Conservation (phyloP, 2,797 vertebrate species). For the Bufotes viridis region DNA sequence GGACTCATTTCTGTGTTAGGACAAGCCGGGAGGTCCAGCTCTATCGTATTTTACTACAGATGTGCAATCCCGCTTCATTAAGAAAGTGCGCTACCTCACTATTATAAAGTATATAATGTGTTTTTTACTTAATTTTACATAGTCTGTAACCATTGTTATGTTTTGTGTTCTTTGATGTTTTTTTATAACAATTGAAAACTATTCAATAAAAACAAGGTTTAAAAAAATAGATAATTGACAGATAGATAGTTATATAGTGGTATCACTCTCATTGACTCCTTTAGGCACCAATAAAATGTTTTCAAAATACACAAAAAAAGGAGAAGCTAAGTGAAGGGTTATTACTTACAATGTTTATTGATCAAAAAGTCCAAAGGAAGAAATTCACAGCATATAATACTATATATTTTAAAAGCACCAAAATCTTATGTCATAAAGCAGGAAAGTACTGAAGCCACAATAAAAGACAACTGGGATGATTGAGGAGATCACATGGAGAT, state of each 20-base stretch:
- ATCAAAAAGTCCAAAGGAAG: conserved; percentile 1
- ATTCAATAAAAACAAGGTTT: too few relatives aligned
- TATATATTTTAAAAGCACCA: conserved; percentile 1
- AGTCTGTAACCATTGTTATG: too few relatives aligned
- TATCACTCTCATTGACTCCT: background rate
- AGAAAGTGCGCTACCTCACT: too few relatives aligned
- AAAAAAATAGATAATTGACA: too few relatives aligned
- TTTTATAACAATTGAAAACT: too few relatives aligned
- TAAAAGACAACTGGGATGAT: background rate
- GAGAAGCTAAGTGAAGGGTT: background rate
- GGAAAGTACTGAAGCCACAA: background rate
- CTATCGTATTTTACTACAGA: too few relatives aligned
- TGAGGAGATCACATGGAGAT: background rate
- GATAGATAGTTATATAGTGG: background rate
- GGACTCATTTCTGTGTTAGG: too few relatives aligned
- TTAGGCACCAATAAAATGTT: background rate
- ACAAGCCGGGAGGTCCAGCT: too few relatives aligned
- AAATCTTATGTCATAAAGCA: background rate
- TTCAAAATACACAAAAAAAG: background rate
- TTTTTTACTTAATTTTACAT: too few relatives aligned
- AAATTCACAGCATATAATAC: conserved; percentile 22
- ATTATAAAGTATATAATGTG: too few relatives aligned
- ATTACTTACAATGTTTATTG: background rate
- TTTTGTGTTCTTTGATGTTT: too few relatives aligned
- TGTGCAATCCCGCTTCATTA: too few relatives aligned